phyloP scores from a whole-genome alignment of 1,140 invertebrate genomes.

The Whitmania pigra region DNA sequence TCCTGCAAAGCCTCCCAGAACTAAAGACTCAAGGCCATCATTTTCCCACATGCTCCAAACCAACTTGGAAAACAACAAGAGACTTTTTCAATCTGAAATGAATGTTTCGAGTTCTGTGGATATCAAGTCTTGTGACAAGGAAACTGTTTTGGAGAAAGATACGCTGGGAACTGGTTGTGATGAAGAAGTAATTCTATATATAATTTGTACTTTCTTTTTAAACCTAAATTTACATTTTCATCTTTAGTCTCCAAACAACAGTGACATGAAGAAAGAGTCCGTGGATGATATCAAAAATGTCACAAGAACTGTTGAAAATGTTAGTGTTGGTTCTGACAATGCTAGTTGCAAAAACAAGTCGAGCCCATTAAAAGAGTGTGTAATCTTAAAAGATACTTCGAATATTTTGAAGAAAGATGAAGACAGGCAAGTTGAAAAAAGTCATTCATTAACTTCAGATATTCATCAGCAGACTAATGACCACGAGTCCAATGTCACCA shows the following conservation, averaged over 20 bases:
- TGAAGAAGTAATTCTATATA: neutral
- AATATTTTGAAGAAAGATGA: slow-evolving; percentile 3
- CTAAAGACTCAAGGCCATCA: too few species aligned
- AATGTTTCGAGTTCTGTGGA: neutral
- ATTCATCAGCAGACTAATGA: neutral
- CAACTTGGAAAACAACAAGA: too few species aligned
- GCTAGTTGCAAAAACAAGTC: neutral
- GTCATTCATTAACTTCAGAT: neutral
- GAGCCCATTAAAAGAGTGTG: neutral
- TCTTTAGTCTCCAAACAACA: neutral
- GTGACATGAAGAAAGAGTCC: neutral
- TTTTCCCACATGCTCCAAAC: too few species aligned
- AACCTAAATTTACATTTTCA: too few species aligned
- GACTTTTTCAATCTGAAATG: too few species aligned
- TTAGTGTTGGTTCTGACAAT: neutral
- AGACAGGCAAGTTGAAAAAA: neutral
- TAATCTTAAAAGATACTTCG: neutral
- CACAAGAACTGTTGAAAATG: neutral
- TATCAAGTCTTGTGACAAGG: neutral
- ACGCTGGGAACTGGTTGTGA: neutral
- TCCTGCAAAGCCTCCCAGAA: too few species aligned
- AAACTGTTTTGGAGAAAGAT: neutral
- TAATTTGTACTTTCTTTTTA: too few species aligned
- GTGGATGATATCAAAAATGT: neutral
- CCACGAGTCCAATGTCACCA: neutral